These are phyloP conservation scores for Tursiops truncatus DNA, from an alignment of 2,113 vertebrate genomes.

Conservation along the genomic window DNA sequence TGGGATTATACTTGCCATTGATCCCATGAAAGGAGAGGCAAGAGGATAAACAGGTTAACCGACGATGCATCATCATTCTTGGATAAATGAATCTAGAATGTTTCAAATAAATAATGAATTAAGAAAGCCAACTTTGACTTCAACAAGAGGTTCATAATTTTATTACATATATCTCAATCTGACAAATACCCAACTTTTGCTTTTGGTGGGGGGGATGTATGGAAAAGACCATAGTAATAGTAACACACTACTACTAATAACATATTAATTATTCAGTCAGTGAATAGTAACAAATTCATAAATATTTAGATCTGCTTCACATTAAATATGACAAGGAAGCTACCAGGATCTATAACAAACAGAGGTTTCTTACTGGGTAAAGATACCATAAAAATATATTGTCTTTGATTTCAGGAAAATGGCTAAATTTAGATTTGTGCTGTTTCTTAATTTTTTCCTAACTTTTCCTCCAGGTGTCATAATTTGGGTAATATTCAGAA, in stretches of 20 bases:
- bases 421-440: not conserved
- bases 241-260: not conserved
- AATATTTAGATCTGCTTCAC: not conserved
- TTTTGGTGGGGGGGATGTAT: rapidly evolving
- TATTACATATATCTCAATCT: not conserved
- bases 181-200: not conserved
- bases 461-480: not conserved
- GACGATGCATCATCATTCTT: not conserved
- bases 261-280: not conserved
- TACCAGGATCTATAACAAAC: not conserved
- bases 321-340: not conserved
- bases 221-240: not conserved
- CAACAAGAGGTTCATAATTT: not conserved
- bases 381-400: not conserved
- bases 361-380: not conserved
- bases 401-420: not conserved
- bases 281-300: not conserved
- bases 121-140: conserved; percentile 15
- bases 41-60: not conserved
- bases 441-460: conserved; percentile 11
- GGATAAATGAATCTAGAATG: not conserved
- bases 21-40: not conserved
- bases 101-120: not conserved
- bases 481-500: not conserved
- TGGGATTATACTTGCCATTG: not conserved